These are phyloP conservation scores for Caranx melampygus DNA, from an alignment of 2,113 vertebrate genomes.

Conservation along the genomic window DNA sequence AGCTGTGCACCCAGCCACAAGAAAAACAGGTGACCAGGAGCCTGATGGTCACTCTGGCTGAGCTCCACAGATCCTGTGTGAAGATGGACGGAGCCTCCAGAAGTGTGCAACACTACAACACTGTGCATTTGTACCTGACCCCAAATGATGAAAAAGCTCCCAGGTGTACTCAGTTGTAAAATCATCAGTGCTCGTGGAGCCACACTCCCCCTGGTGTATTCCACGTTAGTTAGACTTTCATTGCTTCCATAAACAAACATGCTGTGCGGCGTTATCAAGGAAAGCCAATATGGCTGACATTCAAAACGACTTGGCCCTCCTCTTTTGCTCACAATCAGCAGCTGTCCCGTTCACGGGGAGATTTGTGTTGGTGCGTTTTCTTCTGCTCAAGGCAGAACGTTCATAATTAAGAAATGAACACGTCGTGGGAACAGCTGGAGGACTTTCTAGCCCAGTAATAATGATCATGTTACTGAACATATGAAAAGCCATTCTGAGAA, in stretches of 20 bases:
- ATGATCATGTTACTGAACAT: slow-evolving; percentile 43
- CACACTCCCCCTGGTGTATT: slow-evolving; percentile 7
- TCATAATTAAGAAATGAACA: slow-evolving; percentile 67
- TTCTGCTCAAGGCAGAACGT: slow-evolving; percentile 48
- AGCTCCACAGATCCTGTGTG: too few species aligned
- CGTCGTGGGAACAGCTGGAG: slow-evolving; percentile 42
- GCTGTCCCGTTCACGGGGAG: slow-evolving; percentile 64
- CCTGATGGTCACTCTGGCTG: too few species aligned
- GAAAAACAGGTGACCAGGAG: too few species aligned
- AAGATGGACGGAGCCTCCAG: too few species aligned
- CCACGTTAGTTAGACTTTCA: slow-evolving; percentile 63
- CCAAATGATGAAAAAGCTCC: neutral
- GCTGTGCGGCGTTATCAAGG: slow-evolving; percentile 59
- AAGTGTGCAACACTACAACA: neutral
- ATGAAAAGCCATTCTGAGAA: slow-evolving; percentile 27
- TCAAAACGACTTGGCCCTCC: slow-evolving; percentile 69
- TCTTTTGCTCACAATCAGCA: slow-evolving; percentile 64
- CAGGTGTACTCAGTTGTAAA: slow-evolving; percentile 20
- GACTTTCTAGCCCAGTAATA: slow-evolving; percentile 44
- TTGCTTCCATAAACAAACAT: slow-evolving; percentile 71
- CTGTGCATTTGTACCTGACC: neutral
- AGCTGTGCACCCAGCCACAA: too few species aligned
- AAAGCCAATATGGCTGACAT: slow-evolving; percentile 75
- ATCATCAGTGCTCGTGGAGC: slow-evolving; percentile 24
- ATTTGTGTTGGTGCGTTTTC: slow-evolving; percentile 33